Base-by-base conservation (phyloP, 2,113 vertebrate species). In the Nerophis lumbriciformis region DNA sequence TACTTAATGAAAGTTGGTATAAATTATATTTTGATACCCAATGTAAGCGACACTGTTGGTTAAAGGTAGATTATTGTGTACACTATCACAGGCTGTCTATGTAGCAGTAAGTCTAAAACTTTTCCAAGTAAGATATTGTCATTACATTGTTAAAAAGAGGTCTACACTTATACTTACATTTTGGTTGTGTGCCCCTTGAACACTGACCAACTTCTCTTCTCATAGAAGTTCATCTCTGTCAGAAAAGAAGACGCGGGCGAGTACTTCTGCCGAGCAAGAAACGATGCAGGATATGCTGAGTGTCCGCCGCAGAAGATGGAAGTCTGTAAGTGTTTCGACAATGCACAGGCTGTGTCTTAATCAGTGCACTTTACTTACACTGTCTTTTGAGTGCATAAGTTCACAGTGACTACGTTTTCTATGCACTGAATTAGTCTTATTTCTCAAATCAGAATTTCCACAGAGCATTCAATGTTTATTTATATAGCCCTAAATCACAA, bases 261-360 rank as follows among this genome's bases (percentile, higher is more conserved):
- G 21, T 99, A 99, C 63, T 93, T 78, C 78, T 98, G 97, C 76
- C 86, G 94, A 63, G 97, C 97, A 0, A 93, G 87, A 35, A 99
- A 99, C 0, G 91, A 93, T 0, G 97, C 94, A 0, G 97, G 97
- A 5, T 79, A 91, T 8, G 87, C 94, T 8, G 89, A 91, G 84
- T 99, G 97, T 39, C 83, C 88, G 8, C 80, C 92, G 4, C 94
- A 96, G 85, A 85, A 84, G 78, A 94, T 99, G 94, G 95, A 99
- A 95, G 93, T 98, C 79, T 99, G 97, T 99, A 90, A 94, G 95
- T 96, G 60, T 35, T 1, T 6, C 36, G 16, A 36, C 45, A n/a
- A n/a, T 39, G 12, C 16, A 11, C 10, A 16, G n/a, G 1, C 8
- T 9, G 6, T 42, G 39, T 42, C 2, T 45, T 5, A 45, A 12